These are phyloP conservation scores for Orthonyx spaldingii DNA, from an alignment of 2,113 vertebrate genomes.

Conservation along the genomic window DNA sequence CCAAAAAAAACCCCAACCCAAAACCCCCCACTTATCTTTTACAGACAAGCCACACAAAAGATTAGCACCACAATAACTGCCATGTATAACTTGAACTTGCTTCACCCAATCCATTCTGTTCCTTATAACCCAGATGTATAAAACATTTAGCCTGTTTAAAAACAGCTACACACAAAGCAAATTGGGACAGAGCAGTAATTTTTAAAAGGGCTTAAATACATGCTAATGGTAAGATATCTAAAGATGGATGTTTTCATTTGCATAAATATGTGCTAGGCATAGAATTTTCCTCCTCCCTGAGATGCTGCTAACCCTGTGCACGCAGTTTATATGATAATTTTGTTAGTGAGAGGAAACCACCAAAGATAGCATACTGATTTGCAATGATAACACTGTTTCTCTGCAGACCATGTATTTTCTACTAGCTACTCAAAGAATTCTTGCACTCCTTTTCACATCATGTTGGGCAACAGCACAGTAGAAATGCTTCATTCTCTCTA, in stretches of 20 bases:
- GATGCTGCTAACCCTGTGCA: neutral
- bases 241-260: conserved; percentile 5
- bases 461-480: neutral
- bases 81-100: neutral
- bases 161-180: neutral
- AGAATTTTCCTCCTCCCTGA: neutral
- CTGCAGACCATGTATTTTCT: neutral
- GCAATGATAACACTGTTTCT: neutral
- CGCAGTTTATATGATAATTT: neutral
- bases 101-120: neutral
- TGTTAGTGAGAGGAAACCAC: neutral
- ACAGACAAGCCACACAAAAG: neutral
- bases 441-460: neutral
- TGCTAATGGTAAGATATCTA: neutral
- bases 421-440: neutral
- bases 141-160: neutral
- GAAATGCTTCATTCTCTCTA: neutral
- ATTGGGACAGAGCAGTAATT: neutral
- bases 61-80: neutral
- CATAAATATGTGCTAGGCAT: neutral
- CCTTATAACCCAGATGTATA: neutral
- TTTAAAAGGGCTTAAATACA: neutral
- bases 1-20: neutral
- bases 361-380: neutral
- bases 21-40: neutral